Base-by-base conservation (phyloP, 1,140 invertebrate species). In the Cydia pomonella region DNA sequence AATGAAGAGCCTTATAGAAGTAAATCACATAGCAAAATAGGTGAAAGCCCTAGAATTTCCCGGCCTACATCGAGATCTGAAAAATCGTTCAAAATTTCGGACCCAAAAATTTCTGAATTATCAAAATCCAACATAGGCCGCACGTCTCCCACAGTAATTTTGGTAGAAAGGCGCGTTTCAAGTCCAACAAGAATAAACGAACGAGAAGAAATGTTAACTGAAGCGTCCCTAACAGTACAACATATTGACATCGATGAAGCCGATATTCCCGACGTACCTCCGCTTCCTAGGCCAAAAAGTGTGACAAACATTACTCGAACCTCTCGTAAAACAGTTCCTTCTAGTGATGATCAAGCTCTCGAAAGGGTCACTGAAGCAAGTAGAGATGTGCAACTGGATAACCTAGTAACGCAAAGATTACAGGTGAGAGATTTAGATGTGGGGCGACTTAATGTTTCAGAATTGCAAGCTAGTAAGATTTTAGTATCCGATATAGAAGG, bases 401-500 rank as follows among this genome's bases (percentile, higher is more conserved):
- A 91, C 77, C 84, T 92, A 77, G 77, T 91, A 88, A 94, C 87
- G 75, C 94, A 94, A 82, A 94, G 93, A 77, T 86, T 97, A 33
- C 95, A 96, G 88, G 95, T 97, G 0, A 89, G 91, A n/a, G 96
- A 97, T 82, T 92, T 97, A 64, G 96, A 96, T 79, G 96, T 97
- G 1, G 96, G 97, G 38, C 94, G 95, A 76, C 80, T 97, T 29
- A 96, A 95, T 79, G 96, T 97, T 6, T 95, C 95, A 29, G 96
- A 96, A 79, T 86, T 97, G 21, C 95, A 97, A 84, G 96, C 96
- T 0, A 95, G 95, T 50, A 96, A 96, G 86, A 96, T 97, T 71
- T 92, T 95, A 18, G 96, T 97, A 0, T 97, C 96, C 1, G 96
- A 97, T 85, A 95, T 97, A 47, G 96, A 97, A 84, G 95, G 96